Evolutionary conservation across 2,888 invertebrate genomes (phyloP), one percentile per base, ranked within the genome.

Genomic region (Pseudoips prasinana): DNA sequence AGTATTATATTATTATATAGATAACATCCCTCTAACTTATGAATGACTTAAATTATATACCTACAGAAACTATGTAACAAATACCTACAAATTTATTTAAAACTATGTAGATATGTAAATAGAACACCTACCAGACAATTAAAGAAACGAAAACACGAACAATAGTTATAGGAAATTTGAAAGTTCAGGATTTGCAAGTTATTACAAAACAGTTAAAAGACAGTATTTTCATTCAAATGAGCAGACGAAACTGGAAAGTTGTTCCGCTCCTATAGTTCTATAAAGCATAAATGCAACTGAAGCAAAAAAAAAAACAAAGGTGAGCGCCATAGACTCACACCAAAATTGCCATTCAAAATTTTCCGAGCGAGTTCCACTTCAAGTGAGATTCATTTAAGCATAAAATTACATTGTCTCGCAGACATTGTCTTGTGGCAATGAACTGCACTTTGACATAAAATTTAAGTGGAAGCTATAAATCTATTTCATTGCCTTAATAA

Each of bases 371-470:
- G 87, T 87, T 88, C 86, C 85, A 87, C 79, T 86, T 78, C 70
- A 78, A 58, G 68, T 68, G 78, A 82, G 75, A 70, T 75, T 83
- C 85, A 84, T 82, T 88, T 80, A 60, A 88, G 77, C 88, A 88
- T 88, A 85, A 88, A 86, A 88, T 88, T 88, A 87, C 87, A 87
- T 88, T 88, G 87, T 87, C 79, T 81, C 62, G 43, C 51, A 70
- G 75, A 80, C 84, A 85, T 84, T 85, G 86, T 84, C 66, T 74
- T 62, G 79, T 86, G 87, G 76, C 87, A 86, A 83, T 87, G 88
- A 87, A 87, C 87, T 87, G 77, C 86, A 83, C 86, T 88, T 88
- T 86, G 87, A 86, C 87, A 88, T 87, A 81, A 88, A 87, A 85
- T 88, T 66, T 73, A 79, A 80, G 81, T 79, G 74, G 75, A 73